Evolutionary conservation across 2,888 invertebrate genomes (phyloP), one percentile per base, ranked within the genome.

Genomic region (Pogonocherus hispidulus): DNA sequence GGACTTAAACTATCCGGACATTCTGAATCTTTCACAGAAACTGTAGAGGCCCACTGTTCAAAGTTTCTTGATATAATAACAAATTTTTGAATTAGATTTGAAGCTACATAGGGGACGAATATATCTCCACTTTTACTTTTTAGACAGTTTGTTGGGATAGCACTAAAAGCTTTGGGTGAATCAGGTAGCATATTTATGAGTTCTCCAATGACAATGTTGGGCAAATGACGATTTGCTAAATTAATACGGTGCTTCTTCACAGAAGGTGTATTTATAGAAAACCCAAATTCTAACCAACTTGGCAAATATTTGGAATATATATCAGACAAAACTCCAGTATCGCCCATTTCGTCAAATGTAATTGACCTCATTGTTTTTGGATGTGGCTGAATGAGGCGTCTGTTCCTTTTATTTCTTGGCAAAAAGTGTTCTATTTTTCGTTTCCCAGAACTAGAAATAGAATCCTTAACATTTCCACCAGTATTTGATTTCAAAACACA

Each of bases 41-140:
- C 76, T 19, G 88, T 88, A 8, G 87, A 85, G 79, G 89, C 88
- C 91, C 92, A 92, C 69, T 91, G 90, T 51, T 87, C 86, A 72
- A 89, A 86, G 81, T 91, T 91, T 66, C 92, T 87, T 1, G 89
- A 90, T 60, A 92, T 84, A 16, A 91, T 82, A 63, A 91, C 86
- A 78, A 88, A 89, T 69, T 86, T 86, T 0, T 85, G 84, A 49
- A 86, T 83, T 11, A 83, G 83, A 59, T 82, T 82, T 3, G 79
- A 83, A 20, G 84, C 76, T 70, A 86, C 84, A 69, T 82, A 86
- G 2, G 88, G 86, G 3, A 87, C 79, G 71, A 84, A 87, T 32
- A 80, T 67, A 67, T 83, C 82, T 52, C 80, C 81, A 54, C 69
- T 72, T 51, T 69, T 72, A 35, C 70, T 75, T 18, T 78, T 78